A percentile compares a stretch with the other conserved stretches of the same genome.
Conservation (phyloP, 2,888 invertebrate genomes). For the Thereva nobilitata region DNA sequence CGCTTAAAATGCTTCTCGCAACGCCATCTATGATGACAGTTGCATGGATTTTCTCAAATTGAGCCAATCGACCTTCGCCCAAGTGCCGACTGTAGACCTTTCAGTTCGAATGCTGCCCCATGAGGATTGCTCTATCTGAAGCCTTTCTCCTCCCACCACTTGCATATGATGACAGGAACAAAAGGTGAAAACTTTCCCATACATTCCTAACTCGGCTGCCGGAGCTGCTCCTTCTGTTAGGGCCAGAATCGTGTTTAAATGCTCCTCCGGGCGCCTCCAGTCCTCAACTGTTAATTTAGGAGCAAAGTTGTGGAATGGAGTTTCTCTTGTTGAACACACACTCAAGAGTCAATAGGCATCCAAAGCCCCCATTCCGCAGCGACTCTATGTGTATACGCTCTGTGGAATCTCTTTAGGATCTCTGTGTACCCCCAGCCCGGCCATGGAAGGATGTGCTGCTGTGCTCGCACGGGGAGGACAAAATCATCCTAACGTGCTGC, state of each 20-base stretch:
- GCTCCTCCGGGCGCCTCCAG: conserved; percentile 27
- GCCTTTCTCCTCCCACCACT: conserved; percentile 11
- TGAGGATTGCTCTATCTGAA: conserved; percentile 27
- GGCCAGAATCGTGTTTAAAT: conserved; percentile 6
- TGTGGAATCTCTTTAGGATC: too few relatives aligned
- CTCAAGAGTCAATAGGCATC: conserved; percentile 20
- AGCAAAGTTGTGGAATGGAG: conserved; percentile 33
- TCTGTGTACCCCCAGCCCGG: background rate
- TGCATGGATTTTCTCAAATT: conserved; percentile 31
- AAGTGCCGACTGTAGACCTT: conserved; percentile 7
- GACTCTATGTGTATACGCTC: too few relatives aligned
- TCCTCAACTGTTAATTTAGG: conserved; percentile 30
- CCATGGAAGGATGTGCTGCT: background rate
- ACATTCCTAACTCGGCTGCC: background rate
- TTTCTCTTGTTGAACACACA: conserved; percentile 31
- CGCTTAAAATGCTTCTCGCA: conserved; percentile 9
- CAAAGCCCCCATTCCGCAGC: background rate
- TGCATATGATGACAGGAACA: conserved; percentile 20
- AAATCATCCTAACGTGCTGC: conserved; percentile 22
- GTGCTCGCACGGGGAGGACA: conserved; percentile 23
- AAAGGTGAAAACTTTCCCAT: conserved; percentile 21
- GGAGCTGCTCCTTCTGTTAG: background rate
- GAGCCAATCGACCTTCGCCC: conserved; percentile 21
- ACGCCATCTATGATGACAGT: conserved; percentile 14
- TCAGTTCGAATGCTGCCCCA: conserved; percentile 23